Percentiles rank a stretch among this genome's conserved stretches.
Conservation (phyloP, 2,797 vertebrate species). For the Macropodus opercularis region DNA sequence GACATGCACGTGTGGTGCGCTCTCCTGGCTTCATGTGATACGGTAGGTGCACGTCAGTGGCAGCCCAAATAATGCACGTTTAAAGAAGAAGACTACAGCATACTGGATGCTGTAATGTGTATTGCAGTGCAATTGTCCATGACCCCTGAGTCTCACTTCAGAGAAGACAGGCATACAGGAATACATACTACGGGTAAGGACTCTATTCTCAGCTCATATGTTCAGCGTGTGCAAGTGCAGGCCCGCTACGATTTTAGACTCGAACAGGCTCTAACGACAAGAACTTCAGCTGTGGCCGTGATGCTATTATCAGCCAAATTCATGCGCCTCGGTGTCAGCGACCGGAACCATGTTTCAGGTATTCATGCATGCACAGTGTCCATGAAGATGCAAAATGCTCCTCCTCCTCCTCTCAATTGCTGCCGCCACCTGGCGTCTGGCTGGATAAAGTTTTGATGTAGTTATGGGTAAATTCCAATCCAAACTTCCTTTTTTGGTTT, state of each 20-base stretch:
- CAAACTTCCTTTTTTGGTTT: constrained; percentile 12
- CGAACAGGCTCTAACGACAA: constrained; percentile 28
- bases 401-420: neutral
- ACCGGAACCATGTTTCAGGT: too few species aligned
- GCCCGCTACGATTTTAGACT: constrained; percentile 34
- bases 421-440: too few species aligned
- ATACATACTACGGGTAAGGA: constrained; percentile 39
- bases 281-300: neutral
- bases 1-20: constrained; percentile 87
- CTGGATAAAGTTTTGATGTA: constrained; percentile 3
- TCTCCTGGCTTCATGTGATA: constrained; percentile 87
- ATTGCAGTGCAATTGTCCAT: constrained; percentile 90
- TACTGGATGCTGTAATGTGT: constrained; percentile 81
- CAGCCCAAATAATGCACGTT: constrained; percentile 78
- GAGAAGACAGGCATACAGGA: constrained; percentile 84
- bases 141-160: constrained; percentile 97
- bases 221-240: constrained; percentile 21
- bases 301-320: constrained; percentile 4
- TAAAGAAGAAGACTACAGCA: constrained; percentile 79
- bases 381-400: constrained; percentile 15
- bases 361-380: neutral
- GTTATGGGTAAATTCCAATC: constrained; percentile 16
- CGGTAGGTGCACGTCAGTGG: constrained; percentile 79
- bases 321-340: constrained; percentile 10
- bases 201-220: constrained; percentile 47